Evolutionary conservation across 2,888 invertebrate genomes (phyloP), one percentile per base, ranked within the genome.

Genomic region (Acleris literana): DNA sequence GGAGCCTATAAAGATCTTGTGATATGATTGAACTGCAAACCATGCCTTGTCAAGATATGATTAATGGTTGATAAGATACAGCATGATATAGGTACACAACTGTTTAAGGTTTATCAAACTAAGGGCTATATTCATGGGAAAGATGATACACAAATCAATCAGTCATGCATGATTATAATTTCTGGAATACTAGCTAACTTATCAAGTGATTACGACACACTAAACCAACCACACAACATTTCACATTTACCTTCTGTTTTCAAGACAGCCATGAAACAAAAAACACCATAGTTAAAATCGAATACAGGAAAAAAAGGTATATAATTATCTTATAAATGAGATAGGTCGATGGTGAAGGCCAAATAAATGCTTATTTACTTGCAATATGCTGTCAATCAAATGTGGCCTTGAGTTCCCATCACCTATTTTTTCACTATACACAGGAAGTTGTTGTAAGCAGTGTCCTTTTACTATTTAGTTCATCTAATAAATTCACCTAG

Each of bases 201-300:
- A 66, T 65, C 57, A 70, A 54, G 29, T 49, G 9, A 65, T 29
- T 43, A 53, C 17, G 20, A 64, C 39, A 66, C 46, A 33, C 60
- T 61, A 46, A 70, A 54, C 58, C 69, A 63, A 74, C 63, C 69
- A 76, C 69, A 71, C 64, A 67, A 67, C 74, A 69, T 68, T 62
- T 39, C 68, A 68, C 69, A 70, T 74, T 90, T 92, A 92, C 92
- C 92, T 92, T 92, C 91, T 91, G 84, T 82, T 75, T 80, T 79
- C 80, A 79, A 77, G 83, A 76, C 74, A 84, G 80, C 75, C 92
- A 92, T 92, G 92, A 76, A 92, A 92, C 88, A 92, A 90, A 87
- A 76, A 87, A 78, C 7, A 4, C 6, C 22, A 16, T 44, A 1
- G 43, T 55, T 43, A 22, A n/a, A 20, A 55, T 20, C 43, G 46